phyloP scores from a whole-genome alignment of 2,113 vertebrate genomes.

The Donacobius atricapilla region DNA sequence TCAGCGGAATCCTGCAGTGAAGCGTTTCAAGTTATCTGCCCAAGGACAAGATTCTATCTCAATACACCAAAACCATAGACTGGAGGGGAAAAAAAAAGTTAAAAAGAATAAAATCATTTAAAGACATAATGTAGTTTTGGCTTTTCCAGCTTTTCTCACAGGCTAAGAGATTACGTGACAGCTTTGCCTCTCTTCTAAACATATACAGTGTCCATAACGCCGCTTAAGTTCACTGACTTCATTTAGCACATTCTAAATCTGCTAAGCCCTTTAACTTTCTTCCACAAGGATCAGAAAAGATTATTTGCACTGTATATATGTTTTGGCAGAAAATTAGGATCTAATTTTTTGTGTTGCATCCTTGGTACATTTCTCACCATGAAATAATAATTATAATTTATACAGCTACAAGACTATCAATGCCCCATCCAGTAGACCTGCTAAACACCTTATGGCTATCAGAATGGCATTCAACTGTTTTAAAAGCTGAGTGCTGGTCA shows the following conservation, averaged over 20 bases:
- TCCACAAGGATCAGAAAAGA: background rate
- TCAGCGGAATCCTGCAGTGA: background rate
- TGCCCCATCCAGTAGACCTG: background rate
- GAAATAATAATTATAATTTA: background rate
- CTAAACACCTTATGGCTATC: background rate
- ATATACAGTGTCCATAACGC: background rate
- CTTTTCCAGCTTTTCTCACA: background rate
- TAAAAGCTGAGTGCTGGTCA: background rate
- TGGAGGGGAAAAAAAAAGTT: background rate
- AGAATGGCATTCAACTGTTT: background rate
- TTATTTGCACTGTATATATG: background rate
- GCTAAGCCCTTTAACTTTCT: background rate
- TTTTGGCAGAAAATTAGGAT: background rate
- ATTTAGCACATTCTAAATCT: background rate
- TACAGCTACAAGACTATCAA: background rate
- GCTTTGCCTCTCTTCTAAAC: background rate
- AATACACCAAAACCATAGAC: background rate
- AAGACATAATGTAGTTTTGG: background rate
- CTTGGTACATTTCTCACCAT: background rate
- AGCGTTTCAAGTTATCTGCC: background rate
- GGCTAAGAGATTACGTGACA: background rate
- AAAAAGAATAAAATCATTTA: background rate
- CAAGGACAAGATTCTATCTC: background rate
- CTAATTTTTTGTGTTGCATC: background rate
- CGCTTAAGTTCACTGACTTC: background rate